phyloP scores from a whole-genome alignment of 2,888 invertebrate genomes.

The Limnephilus lunatus region DNA sequence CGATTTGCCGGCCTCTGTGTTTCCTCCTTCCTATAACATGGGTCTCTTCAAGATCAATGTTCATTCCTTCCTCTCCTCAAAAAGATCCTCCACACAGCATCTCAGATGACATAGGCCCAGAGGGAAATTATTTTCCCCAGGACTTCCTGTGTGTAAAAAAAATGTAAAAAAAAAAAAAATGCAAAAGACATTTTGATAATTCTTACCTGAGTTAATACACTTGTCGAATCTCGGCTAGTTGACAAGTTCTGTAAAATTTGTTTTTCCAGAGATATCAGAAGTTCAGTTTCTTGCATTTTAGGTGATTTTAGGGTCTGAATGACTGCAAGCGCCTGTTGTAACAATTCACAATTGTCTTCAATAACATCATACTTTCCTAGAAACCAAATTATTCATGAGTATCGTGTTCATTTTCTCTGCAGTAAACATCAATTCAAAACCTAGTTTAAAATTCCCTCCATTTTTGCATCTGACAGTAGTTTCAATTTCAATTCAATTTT shows the following conservation, averaged over 20 bases:
- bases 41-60: too few relatives aligned
- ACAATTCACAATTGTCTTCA: slow-evolving; percentile 71
- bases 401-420: neutral
- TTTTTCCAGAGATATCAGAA: slow-evolving; percentile 80
- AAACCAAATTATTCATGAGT: slow-evolving; percentile 7
- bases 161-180: too few relatives aligned
- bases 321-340: slow-evolving; percentile 75
- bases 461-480: neutral
- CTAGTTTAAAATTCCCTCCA: neutral
- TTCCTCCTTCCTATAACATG: too few relatives aligned
- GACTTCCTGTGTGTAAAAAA: too few relatives aligned
- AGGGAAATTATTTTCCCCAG: too few relatives aligned
- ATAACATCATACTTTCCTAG: slow-evolving; percentile 74
- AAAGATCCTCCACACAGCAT: too few relatives aligned
- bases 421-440: neutral
- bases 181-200: too few relatives aligned
- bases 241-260: slow-evolving; percentile 78
- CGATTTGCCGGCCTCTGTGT: too few relatives aligned
- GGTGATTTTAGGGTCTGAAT: slow-evolving; percentile 80
- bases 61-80: too few relatives aligned
- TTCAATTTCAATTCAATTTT: neutral
- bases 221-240: slow-evolving; percentile 77
- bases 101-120: too few relatives aligned
- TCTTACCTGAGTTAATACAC: slow-evolving; percentile 75
- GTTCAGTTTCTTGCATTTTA: slow-evolving; percentile 76